Evolutionary conservation across 2,113 vertebrate species (phyloP).

Genomic region (Physeter macrocephalus): DNA sequence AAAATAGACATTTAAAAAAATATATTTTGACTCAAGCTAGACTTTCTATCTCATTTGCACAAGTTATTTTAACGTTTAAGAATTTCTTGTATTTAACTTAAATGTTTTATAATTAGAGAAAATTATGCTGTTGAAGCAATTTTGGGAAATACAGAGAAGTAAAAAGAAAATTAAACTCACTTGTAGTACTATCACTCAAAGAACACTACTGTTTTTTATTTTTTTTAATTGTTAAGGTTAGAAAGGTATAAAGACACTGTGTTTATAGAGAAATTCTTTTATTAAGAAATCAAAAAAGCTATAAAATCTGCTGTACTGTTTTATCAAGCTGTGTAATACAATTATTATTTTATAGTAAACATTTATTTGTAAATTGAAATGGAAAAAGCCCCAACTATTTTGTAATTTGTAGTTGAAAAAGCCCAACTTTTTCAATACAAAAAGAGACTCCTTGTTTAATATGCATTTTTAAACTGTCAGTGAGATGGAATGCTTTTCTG

Average conservation of each 20-base stretch:
- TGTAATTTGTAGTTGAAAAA: not conserved
- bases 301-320: not conserved
- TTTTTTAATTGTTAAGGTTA: not conserved
- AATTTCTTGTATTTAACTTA: not conserved
- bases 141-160: not conserved
- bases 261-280: not conserved
- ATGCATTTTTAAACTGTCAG: not conserved
- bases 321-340: not conserved
- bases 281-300: not conserved
- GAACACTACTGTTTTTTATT: not conserved
- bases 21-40: not conserved
- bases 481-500: not conserved
- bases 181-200: not conserved
- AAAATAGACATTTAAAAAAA: not conserved
- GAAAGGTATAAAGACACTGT: not conserved
- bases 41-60: not conserved
- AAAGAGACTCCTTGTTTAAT: constrained; percentile 1
- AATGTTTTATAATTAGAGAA: constrained; percentile 1
- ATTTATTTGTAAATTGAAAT: not conserved
- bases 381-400: no score
- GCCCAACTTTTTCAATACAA: not conserved
- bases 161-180: not conserved
- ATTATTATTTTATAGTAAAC: not conserved
- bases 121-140: not conserved
- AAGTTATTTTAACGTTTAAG: constrained; percentile 19